phyloP scores from a whole-genome alignment of 1,140 invertebrate genomes.

The Pogonomyrmex californicus region DNA sequence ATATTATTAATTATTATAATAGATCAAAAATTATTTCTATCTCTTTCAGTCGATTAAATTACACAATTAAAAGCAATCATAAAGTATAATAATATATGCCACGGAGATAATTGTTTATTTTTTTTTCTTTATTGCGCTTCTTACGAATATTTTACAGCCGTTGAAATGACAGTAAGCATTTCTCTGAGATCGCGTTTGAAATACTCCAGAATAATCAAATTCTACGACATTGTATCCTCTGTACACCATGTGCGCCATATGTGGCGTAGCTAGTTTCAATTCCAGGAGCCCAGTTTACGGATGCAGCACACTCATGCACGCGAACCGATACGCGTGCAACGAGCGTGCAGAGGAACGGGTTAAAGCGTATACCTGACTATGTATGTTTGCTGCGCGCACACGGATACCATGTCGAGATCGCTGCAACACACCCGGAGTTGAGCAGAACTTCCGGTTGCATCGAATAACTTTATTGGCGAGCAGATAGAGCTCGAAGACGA shows the following conservation, averaged over 20 bases:
- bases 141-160: not conserved
- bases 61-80: not conserved
- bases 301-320: constrained; percentile 41
- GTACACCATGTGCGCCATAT: constrained; percentile 56
- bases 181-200: not conserved
- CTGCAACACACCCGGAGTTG: not conserved
- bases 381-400: not conserved
- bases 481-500: constrained; percentile 10
- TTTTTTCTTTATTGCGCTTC: not conserved
- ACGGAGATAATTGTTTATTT: not conserved
- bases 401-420: constrained; percentile 30
- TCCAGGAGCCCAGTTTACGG: constrained; percentile 68
- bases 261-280: constrained; percentile 56
- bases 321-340: constrained; percentile 28
- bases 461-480: constrained; percentile 43
- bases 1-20: not conserved
- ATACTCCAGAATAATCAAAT: constrained; percentile 23
- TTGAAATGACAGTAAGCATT: not conserved
- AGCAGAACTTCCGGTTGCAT: constrained; percentile 21
- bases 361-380: constrained; percentile 20
- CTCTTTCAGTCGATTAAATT: not conserved
- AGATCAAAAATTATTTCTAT: not conserved
- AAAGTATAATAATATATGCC: not conserved
- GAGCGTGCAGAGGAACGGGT: constrained; percentile 33
- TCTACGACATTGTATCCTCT: constrained; percentile 14